Percentiles rank a stretch among this genome's conserved stretches.
phyloP scores from a whole-genome alignment of 1,140 invertebrate genomes.

The Mylabris phalerata region DNA sequence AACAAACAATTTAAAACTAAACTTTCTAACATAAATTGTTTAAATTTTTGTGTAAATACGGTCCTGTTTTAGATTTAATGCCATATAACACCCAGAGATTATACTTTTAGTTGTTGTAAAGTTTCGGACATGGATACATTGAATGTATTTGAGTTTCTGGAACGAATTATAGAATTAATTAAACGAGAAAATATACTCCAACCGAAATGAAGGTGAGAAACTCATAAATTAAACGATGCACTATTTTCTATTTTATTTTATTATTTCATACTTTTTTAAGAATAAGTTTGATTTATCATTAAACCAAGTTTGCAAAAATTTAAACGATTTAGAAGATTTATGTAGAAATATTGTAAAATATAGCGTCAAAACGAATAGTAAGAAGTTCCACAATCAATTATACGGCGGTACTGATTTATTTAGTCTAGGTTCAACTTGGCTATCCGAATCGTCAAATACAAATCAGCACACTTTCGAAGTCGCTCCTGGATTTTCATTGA shows the following conservation, averaged over 20 bases:
- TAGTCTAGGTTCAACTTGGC: conserved; percentile 64
- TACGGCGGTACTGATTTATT: conserved; percentile 67
- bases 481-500: conserved; percentile 65
- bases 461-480: conserved; percentile 77
- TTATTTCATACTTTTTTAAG: conserved; percentile 3
- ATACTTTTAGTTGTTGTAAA: conserved; percentile 11
- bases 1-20: too few relatives aligned
- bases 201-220: conserved; percentile 7
- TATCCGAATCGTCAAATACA: conserved; percentile 70
- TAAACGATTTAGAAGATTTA: conserved; percentile 7
- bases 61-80: background rate
- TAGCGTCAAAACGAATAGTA: conserved; percentile 67
- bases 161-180: conserved; percentile 2
- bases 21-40: too few relatives aligned
- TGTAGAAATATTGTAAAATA: conserved; percentile 52
- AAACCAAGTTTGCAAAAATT: background rate
- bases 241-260: background rate
- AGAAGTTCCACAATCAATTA: conserved; percentile 69
- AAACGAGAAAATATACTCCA: conserved; percentile 7
- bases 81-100: conserved; percentile 2
- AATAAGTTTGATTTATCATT: conserved; percentile 12
- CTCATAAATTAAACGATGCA: background rate
- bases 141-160: conserved; percentile 13
- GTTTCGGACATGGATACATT: conserved; percentile 9
- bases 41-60: background rate